Evolutionary conservation across 2,113 vertebrate species (phyloP), one percentile per base, ranked within the genome.

Genomic region (Peucedramus taeniatus): DNA sequence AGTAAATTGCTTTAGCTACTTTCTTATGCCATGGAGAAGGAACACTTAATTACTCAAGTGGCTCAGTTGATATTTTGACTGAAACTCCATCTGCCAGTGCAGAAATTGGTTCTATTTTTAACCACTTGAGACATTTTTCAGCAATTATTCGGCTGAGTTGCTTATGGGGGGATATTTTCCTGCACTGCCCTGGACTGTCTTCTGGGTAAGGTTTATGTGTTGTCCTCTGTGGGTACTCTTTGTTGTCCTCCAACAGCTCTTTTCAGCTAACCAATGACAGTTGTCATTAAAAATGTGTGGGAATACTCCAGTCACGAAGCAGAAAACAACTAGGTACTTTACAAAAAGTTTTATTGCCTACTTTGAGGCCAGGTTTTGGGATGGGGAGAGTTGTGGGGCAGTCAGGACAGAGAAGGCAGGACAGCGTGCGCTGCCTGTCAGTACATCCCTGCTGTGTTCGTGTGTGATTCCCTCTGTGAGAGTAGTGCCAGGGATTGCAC

Each of bases 61-160:
- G 40, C 42, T 95, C 35, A 24, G 54, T 90, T 74, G 71, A 57
- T 93, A 85, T 90, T 96, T 95, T 83, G 80, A 39, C 91, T 89
- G 72, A 82, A 92, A 76, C n/a, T 82, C 54, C 59, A 56, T 90
- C 69, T 95, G 70, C 53, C 49, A 49, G 33, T 75, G 31, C 59
- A 96, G 70, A 93, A 95, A 83, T 89, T 40, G 50, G 15, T 87
- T 95, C 77, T 89, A 24, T 92, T 96, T 96, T 91, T 96, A 80
- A 88, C 63, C 81, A 10, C 9, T 6, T 57, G 69, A 79, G 61
- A 47, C 57, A 11, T 27, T 66, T 56, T 75, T 39, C 42, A 76
- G 85, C 76, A 92, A 10, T 77, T 90, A 61, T 60, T 83, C 7
- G 16, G 56, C 75, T 72, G 69, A 81, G 49, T 69, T 75, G 54